phyloP scores from a whole-genome alignment of 2,113 vertebrate genomes.

The Chlamydotis undulata region DNA sequence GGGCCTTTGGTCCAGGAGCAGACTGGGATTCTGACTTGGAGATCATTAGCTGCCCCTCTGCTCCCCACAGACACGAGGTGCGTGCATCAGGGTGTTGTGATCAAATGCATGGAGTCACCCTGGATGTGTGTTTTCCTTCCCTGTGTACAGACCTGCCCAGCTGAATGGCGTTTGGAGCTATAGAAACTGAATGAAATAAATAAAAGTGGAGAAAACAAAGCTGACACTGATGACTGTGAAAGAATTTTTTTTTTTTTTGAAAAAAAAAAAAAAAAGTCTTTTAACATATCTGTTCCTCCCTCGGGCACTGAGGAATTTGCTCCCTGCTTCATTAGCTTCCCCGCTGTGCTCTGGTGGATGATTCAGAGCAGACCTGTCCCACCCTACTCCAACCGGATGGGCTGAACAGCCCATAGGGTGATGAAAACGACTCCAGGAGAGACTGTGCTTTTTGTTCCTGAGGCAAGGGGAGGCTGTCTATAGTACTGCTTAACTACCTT shows the following conservation, averaged over 20 bases:
- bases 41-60: neutral
- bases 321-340: neutral
- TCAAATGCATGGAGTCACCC: neutral
- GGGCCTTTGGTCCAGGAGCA: neutral
- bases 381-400: neutral
- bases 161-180: neutral
- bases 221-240: neutral
- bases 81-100: accelerated
- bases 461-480: neutral
- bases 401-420: neutral
- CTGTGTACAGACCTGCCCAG: neutral
- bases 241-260: neutral
- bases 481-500: neutral
- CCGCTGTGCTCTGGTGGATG: accelerated
- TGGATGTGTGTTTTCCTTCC: neutral
- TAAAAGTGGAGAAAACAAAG: neutral
- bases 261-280: neutral
- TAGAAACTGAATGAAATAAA: neutral
- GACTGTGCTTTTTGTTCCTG: neutral
- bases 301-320: neutral
- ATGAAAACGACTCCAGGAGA: neutral
- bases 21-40: neutral
- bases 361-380: neutral
- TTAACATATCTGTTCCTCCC: neutral
- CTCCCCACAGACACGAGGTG: accelerated